Evolutionary conservation across 2,888 invertebrate genomes (phyloP), one percentile per base, ranked within the genome.

Genomic region (Aelia acuminata): DNA sequence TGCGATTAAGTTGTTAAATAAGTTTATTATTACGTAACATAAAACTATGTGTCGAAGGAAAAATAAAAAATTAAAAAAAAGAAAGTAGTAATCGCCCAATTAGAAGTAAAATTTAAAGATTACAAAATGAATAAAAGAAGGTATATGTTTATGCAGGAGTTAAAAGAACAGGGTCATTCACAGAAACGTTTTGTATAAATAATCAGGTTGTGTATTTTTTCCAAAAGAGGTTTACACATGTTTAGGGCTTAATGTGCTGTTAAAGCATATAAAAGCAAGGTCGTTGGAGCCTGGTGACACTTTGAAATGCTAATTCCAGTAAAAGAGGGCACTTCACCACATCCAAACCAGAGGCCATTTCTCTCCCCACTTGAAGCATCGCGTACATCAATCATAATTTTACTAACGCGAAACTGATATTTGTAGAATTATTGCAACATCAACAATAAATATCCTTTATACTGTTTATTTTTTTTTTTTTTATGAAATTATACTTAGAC

Each of bases 341-440:
- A 35, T 70, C 63, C 63, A 70, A 70, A 70, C 63, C 63, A 70
- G 63, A 70, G 63, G 63, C 63, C 31, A 70, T 70, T 70, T 70
- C 63, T 35, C 31, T 70, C 31, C 35, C 26, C 4, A 15, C 57
- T 57, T 57, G 13, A 26, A 57, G 57, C 15, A 57, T 57, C 57
- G 26, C 35, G 31, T 18, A 11, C 63, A 70, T 70, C 63, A 70
- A 35, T 35, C 63, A 70, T 70, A 70, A 70, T 11, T 70, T 35
- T 20, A 70, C 63, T 70, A 35, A 70, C 18, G 63, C 63, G 63
- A 70, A 35, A 35, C 15, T 70, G 63, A 35, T 35, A 35, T 26
- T 18, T 35, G 31, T 70, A 0, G 35, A 7, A 35, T 35, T 18
- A 7, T 70, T 31, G 4, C 31, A 2, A 70, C 22, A 35, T n/a